phyloP scores from a whole-genome alignment of 1,140 invertebrate species.

The Rhopalosiphum padi region DNA sequence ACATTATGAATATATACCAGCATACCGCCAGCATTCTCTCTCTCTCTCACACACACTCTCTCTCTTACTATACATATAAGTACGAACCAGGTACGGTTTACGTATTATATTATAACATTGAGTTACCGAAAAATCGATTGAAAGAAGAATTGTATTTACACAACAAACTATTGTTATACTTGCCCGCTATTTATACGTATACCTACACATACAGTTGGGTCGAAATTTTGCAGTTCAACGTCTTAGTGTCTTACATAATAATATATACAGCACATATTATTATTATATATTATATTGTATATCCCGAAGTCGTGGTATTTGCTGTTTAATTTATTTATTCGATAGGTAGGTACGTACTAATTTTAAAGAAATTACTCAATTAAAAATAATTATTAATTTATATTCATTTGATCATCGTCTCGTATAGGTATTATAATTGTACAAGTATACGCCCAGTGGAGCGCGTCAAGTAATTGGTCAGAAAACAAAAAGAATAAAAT shows the following conservation, averaged over 20 bases:
- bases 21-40: background rate
- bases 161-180: background rate
- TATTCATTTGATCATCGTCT: background rate
- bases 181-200: background rate
- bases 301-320: background rate
- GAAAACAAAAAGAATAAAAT: background rate
- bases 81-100: background rate
- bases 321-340: background rate
- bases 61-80: background rate
- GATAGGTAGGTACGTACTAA: too few relatives aligned
- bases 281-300: background rate
- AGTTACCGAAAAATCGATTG: background rate
- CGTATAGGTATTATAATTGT: background rate
- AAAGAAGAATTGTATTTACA: background rate
- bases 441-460: background rate
- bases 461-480: background rate
- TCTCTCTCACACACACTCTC: background rate
- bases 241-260: background rate
- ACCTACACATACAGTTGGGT: background rate
- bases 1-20: constrained; percentile 2
- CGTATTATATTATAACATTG: background rate
- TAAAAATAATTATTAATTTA: constrained; percentile 43
- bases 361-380: constrained; percentile 4
- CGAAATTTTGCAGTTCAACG: background rate
- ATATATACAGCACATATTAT: background rate